Conservation (phyloP, 2,888 invertebrate species). For the Oscheius onirici region DNA sequence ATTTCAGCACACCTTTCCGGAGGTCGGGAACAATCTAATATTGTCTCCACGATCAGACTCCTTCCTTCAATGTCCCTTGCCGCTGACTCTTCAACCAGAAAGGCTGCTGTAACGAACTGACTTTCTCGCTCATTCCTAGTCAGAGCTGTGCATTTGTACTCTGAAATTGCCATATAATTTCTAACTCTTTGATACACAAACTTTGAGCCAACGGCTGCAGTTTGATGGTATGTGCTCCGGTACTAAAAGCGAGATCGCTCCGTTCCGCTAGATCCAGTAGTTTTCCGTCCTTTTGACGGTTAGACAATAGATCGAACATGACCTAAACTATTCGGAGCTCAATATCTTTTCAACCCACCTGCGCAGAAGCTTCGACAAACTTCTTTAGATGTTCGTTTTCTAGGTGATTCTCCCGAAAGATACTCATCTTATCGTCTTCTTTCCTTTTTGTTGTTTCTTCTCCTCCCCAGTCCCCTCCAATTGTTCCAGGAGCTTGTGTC, state of each 20-base stretch:
- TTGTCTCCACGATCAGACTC: constrained; percentile 21
- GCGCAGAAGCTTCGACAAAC: constrained; percentile 25
- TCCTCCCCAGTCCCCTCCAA: constrained; percentile 18
- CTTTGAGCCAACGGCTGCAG: constrained; percentile 28
- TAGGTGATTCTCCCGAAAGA: constrained; percentile 32
- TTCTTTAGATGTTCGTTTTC: constrained; percentile 21
- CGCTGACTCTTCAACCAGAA: constrained; percentile 20
- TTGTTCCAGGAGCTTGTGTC: constrained; percentile 37
- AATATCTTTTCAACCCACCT: background rate
- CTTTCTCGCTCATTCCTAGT: constrained; percentile 1
- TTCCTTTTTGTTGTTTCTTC: background rate
- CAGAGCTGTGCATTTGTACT: constrained; percentile 19
- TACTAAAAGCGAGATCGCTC: constrained; percentile 33
- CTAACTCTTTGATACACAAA: background rate
- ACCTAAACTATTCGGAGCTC: constrained; percentile 25
- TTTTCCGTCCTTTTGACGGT: constrained; percentile 5
- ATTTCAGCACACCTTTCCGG: background rate
- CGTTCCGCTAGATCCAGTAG: constrained; percentile 33
- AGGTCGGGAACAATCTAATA: constrained; percentile 6
- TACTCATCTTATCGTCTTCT: constrained; percentile 20
- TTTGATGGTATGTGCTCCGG: constrained; percentile 34
- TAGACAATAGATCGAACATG: constrained; percentile 31
- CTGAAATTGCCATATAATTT: background rate
- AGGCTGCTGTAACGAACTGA: constrained; percentile 12
- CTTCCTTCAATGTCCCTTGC: constrained; percentile 19